Evolutionary conservation across 2,888 invertebrate species (phyloP).

Genomic region (Leucoma salicis): DNA sequence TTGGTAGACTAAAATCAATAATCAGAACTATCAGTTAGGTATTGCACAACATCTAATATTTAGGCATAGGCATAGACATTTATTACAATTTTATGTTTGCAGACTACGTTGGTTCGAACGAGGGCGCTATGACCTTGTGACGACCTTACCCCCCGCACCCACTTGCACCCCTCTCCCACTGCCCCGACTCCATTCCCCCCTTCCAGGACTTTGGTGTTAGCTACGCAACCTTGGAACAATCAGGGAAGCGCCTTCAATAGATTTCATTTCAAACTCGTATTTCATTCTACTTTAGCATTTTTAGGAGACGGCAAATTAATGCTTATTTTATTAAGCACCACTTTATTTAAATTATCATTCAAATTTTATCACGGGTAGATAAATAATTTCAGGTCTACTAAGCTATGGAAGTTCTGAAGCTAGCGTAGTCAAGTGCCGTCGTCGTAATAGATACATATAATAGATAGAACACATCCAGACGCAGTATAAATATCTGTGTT

Average conservation of each 20-base stretch:
- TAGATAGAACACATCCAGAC: no score
- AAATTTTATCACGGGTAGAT: no score
- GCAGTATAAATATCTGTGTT: no score
- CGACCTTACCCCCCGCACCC: slow-evolving; percentile 53
- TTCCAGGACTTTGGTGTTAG: slow-evolving; percentile 57
- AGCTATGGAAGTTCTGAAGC: no score
- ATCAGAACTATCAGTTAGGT: slow-evolving; percentile 20
- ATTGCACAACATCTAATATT: slow-evolving; percentile 35
- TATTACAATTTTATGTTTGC: slow-evolving; percentile 47
- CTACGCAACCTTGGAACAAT: slow-evolving; percentile 59
- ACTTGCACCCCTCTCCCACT: slow-evolving; percentile 26
- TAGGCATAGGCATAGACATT: slow-evolving; percentile 37
- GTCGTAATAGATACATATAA: no score
- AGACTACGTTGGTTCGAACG: slow-evolving; percentile 47
- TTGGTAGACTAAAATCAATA: slow-evolving; percentile 22
- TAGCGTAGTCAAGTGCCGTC: no score
- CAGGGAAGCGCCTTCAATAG: slow-evolving; percentile 51
- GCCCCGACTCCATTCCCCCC: slow-evolving; percentile 39
- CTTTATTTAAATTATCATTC: no score
- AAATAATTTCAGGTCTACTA: no score
- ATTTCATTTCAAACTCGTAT: slow-evolving; percentile 44
- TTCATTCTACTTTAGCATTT: slow-evolving; percentile 30
- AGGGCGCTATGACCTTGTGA: slow-evolving; percentile 60
- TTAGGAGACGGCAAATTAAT: no score
- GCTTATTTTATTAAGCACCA: no score